Evolutionary conservation across 2,888 invertebrate genomes (phyloP).

Genomic region (Neoscelio sp.): DNA sequence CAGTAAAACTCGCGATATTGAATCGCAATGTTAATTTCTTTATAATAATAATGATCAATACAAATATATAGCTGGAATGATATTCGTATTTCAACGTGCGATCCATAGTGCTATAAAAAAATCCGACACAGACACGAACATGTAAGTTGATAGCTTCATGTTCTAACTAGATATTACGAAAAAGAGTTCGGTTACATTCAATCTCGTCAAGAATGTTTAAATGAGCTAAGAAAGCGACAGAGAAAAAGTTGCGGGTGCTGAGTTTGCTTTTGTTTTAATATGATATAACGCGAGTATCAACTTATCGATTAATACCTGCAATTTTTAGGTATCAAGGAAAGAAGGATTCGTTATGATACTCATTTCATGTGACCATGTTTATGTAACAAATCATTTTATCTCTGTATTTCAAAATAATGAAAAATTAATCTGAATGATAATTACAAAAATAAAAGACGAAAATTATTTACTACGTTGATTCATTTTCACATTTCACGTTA

Average conservation of each 20-base stretch:
- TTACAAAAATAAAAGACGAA: constrained; percentile 14
- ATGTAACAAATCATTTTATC: too few species aligned
- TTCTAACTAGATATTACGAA: constrained; percentile 68
- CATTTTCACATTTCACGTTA: too few species aligned
- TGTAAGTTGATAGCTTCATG: constrained; percentile 72
- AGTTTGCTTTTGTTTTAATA: constrained; percentile 15
- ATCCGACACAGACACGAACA: constrained; percentile 40
- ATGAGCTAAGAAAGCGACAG: constrained; percentile 26
- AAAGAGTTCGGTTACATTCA: constrained; percentile 70
- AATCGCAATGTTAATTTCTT: constrained; percentile 5
- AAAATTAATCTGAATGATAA: too few species aligned
- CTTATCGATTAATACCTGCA: constrained; percentile 9
- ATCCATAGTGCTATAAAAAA: constrained; percentile 39
- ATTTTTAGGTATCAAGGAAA: too few species aligned
- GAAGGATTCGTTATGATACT: too few species aligned
- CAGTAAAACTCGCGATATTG: background rate
- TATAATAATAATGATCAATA: constrained; percentile 29
- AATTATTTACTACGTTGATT: background rate
- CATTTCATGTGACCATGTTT: too few species aligned
- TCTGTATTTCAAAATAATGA: too few species aligned
- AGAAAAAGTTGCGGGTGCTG: constrained; percentile 2
- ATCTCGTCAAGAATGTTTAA: constrained; percentile 35
- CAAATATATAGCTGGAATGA: constrained; percentile 23
- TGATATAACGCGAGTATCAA: constrained; percentile 12
- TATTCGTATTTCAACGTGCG: constrained; percentile 48